These are phyloP conservation scores for Cyrtorhinus lividipennis DNA, from an alignment of 1,140 invertebrate genomes.

Conservation along the genomic window DNA sequence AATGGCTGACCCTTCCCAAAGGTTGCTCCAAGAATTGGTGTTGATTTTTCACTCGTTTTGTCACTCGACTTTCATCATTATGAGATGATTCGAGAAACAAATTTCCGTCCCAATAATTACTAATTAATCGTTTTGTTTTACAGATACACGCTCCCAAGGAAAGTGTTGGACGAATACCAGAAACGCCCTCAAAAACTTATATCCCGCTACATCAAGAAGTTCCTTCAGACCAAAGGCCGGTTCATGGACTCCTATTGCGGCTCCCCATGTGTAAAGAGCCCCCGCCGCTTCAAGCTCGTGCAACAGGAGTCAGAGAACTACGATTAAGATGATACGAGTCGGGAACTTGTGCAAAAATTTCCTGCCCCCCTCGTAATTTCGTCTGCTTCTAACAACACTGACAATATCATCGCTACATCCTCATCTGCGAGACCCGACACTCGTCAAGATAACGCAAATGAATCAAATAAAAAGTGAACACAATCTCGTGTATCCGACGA, in stretches of 20 bases:
- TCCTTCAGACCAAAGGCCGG: constrained; percentile 56
- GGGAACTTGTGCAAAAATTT: no score
- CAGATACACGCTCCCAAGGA: constrained; percentile 75
- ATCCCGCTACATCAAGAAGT: constrained; percentile 70
- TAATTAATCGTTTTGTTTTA: no score
- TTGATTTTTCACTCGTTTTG: no score
- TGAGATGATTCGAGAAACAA: no score
- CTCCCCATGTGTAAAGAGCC: constrained; percentile 56
- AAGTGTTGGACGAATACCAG: constrained; percentile 84
- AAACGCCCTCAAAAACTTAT: constrained; percentile 77
- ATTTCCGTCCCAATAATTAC: no score
- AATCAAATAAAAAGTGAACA: no score
- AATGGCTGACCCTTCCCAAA: no score
- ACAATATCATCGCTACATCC: background rate
- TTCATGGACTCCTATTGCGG: constrained; percentile 28
- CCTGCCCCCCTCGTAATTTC: background rate
- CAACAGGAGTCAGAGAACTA: constrained; percentile 81
- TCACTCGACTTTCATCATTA: no score
- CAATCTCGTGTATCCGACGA: no score
- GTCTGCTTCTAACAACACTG: background rate
- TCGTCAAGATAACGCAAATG: no score
- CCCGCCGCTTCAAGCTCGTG: constrained; percentile 69
- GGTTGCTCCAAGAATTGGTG: no score
- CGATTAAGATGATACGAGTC: constrained; percentile 62
- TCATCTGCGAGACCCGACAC: no score